Conservation (phyloP, 2,797 vertebrate species). For the Mycteria americana region DNA sequence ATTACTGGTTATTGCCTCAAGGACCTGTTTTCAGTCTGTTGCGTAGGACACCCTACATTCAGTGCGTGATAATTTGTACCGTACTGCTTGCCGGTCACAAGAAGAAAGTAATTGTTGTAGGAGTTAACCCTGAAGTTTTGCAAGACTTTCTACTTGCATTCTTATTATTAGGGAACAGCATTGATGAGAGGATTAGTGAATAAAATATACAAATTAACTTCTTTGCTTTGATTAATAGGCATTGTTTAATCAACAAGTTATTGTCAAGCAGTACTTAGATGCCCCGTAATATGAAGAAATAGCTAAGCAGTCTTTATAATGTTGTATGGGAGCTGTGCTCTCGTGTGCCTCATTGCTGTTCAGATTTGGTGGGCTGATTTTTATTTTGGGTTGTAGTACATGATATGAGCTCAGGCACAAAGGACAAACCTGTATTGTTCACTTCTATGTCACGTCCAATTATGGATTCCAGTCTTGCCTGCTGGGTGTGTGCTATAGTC, state of each 20-base stretch:
- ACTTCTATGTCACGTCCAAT: not conserved
- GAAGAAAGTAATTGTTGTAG: not conserved
- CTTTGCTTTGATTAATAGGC: not conserved
- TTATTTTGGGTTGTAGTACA: conserved; percentile 16
- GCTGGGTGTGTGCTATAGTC: not conserved
- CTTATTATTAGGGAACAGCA: not conserved
- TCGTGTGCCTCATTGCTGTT: not conserved
- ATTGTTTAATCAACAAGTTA: conserved; percentile 12
- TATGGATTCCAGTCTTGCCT: not conserved
- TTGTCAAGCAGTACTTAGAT: not conserved
- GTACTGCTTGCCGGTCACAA: accelerated
- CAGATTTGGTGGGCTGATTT: conserved; percentile 1
- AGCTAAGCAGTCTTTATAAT: not conserved
- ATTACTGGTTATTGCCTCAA: not conserved
- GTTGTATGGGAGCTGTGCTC: not conserved
- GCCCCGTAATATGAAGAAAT: not conserved
- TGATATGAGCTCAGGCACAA: conserved; percentile 4
- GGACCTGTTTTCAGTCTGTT: not conserved
- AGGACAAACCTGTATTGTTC: conserved; percentile 23
- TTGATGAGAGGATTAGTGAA: not conserved
- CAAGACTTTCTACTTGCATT: not conserved
- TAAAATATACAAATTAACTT: not conserved
- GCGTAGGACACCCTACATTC: not conserved
- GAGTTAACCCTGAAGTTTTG: not conserved
- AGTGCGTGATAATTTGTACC: not conserved